phyloP scores from a whole-genome alignment of 2,113 vertebrate genomes.

The Ictalurus furcatus region DNA sequence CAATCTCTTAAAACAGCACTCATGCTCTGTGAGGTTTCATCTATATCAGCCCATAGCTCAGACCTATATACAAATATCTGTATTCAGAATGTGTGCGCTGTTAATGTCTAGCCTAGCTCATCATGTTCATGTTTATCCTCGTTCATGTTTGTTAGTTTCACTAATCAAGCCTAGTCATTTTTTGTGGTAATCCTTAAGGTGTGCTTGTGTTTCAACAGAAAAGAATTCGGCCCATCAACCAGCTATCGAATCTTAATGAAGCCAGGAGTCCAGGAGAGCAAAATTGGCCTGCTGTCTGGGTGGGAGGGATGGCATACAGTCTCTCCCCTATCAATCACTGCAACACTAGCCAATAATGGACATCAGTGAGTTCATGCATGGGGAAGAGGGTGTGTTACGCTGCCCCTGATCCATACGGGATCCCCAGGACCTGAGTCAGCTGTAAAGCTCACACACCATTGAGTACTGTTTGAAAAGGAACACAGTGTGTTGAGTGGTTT shows the following conservation, averaged over 20 bases:
- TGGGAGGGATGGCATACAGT: not conserved
- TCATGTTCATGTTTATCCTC: not conserved
- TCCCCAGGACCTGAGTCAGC: no score
- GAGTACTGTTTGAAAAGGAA: no score
- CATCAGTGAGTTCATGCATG: not conserved
- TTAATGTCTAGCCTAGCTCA: not conserved
- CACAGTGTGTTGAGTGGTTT: not conserved
- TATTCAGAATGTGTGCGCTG: not conserved
- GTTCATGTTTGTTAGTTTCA: not conserved
- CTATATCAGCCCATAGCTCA: slow-evolving; percentile 6
- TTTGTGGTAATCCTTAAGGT: not conserved
- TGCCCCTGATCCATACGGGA: not conserved
- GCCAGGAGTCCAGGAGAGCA: not conserved
- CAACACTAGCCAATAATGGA: not conserved
- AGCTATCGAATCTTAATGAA: not conserved
- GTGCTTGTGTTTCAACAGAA: not conserved
- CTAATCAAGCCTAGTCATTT: not conserved
- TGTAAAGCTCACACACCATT: no score
- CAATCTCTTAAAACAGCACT: slow-evolving; percentile 10
- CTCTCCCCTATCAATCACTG: not conserved
- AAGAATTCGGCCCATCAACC: not conserved
- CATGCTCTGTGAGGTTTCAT: not conserved
- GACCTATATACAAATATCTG: not conserved
- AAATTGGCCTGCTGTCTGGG: not conserved
- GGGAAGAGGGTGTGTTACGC: not conserved